These are phyloP conservation scores for Centroberyx gerrardi DNA, from an alignment of 2,797 vertebrate species.

Conservation along the genomic window DNA sequence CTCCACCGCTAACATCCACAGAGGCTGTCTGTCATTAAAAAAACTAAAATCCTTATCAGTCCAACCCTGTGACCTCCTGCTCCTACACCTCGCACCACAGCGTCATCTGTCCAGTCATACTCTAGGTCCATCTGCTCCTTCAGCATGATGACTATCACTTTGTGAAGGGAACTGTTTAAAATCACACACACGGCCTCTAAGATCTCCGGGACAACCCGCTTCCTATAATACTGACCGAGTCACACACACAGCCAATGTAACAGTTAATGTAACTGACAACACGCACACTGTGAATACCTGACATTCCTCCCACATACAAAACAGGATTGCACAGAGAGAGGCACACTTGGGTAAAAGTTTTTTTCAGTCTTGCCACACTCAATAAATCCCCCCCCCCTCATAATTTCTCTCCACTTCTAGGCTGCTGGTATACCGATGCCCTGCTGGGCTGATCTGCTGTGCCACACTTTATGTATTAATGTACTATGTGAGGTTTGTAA, in stretches of 20 bases:
- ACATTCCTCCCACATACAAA: not conserved
- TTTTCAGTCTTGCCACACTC: not conserved
- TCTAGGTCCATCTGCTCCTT: not conserved
- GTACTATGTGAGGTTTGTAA: not conserved
- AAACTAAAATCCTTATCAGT: not conserved
- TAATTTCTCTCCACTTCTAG: not conserved
- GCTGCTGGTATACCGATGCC: not conserved
- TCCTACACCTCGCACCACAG: not conserved
- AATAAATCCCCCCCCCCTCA: not conserved
- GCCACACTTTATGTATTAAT: not conserved
- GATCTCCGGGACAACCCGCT: too few relatives aligned
- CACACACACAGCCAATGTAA: slow-evolving; percentile 6
- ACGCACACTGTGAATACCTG: slow-evolving; percentile 6
- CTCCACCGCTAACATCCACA: not conserved
- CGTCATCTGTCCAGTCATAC: not conserved
- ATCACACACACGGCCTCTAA: not conserved
- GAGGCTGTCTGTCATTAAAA: too few relatives aligned
- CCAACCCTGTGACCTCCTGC: not conserved
- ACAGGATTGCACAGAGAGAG: not conserved
- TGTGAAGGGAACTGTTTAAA: too few relatives aligned
- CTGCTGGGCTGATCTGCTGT: not conserved
- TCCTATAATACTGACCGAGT: not conserved
- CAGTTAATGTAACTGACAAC: slow-evolving; percentile 16
- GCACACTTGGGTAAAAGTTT: not conserved
- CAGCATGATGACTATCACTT: too few relatives aligned